phyloP scores from a whole-genome alignment of 2,113 vertebrate genomes.

The Oplegnathus fasciatus region DNA sequence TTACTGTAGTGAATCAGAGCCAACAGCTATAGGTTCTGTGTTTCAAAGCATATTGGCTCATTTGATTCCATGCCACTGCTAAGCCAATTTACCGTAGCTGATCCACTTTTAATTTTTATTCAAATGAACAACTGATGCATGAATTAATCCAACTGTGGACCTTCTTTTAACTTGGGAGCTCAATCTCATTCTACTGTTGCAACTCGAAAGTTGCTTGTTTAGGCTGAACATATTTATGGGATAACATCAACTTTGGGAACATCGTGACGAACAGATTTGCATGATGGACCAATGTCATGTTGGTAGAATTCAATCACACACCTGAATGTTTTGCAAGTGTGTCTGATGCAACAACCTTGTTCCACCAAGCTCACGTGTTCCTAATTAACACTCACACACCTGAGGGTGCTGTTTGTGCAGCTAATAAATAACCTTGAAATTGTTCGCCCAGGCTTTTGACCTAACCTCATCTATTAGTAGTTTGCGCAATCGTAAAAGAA shows the following conservation, averaged over 20 bases:
- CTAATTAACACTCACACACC: slow-evolving; percentile 3
- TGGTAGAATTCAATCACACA: background rate
- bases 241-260: background rate
- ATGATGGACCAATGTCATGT: background rate
- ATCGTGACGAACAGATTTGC: background rate
- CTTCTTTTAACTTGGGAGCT: background rate
- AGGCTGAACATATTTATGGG: background rate
- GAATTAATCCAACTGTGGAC: slow-evolving; percentile 7
- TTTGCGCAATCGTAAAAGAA: background rate
- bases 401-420: background rate
- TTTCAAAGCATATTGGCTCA: slow-evolving; percentile 28
- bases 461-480: background rate
- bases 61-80: slow-evolving; percentile 19
- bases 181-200: background rate
- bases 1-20: slow-evolving; percentile 17
- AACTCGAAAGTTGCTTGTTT: background rate
- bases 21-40: slow-evolving; percentile 20
- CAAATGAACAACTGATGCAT: slow-evolving; percentile 12
- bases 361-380: background rate
- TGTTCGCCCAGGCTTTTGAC: background rate
- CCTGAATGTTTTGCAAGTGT: background rate
- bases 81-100: slow-evolving; percentile 34
- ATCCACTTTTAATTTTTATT: slow-evolving; percentile 31
- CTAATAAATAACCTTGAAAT: background rate
- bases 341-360: background rate